Evolutionary conservation across 1,140 invertebrate genomes (phyloP), one percentile per base, ranked within the genome.

Genomic region (Helicoverpa zea): DNA sequence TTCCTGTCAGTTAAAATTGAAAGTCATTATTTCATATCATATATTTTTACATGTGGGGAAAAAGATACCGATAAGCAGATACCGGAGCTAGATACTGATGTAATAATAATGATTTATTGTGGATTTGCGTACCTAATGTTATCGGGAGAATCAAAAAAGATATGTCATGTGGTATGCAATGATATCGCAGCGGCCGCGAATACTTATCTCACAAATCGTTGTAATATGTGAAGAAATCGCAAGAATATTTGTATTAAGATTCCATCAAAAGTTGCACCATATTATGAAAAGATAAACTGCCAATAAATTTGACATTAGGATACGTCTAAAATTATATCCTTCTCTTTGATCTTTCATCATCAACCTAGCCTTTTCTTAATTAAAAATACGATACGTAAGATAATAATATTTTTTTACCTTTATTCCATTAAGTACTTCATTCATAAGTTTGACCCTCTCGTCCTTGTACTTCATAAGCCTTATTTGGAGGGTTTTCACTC

Each of bases 361-460:
- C n/a, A 16, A 58, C 23, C 23, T 2, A 23, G n/a, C 18, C 56
- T 16, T 5, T 14, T 58, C 18, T 12, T 18, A 16, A 18, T 2
- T 14, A 59, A 59, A 0, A 18, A 11, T 14, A n/a, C 18, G 7
- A 23, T 29, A 10, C 1, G 12, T 30, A 14, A 13, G 0, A 1
- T 23, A 5, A 47, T 13, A 13, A 1, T 16, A 63, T 54, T 80
- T 18, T 61, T 84, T 68, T 85, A 98, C 98, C 96, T 99, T 99
- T 77, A 99, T 99, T 58, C 98, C 98, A 91, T 97, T 98, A n/a
- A 99, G 96, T 76, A 99, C 97, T 96, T 99, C 99, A 90, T 98
- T 99, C 97, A 99, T 98, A 30, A 99, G 94, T 92, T 99, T 99
- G 0, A 99, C 98, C 87, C 99, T 96, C 89, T 98, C 97, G 88